Base-by-base conservation (phyloP, 2,797 vertebrate species). In the Streptopelia turtur region DNA sequence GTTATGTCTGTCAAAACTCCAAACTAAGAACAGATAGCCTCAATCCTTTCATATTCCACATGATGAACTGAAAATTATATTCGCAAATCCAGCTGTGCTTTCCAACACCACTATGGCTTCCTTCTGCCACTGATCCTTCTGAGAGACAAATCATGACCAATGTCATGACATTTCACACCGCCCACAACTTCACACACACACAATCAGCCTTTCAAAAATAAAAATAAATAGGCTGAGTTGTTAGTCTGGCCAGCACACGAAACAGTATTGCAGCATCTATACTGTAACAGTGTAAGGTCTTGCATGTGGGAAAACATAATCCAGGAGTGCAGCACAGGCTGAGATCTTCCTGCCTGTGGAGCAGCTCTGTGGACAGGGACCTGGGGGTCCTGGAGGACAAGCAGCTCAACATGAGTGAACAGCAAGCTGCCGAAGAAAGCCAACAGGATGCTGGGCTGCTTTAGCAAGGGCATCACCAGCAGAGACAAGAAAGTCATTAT, bases 1-100 rank as follows among this genome's bases (percentile, higher is more conserved):
- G 92, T 88, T 63, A 94, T 2, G 31, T 68, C 52, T 88, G 65
- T 88, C 30, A 93, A 77, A 95, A 39, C 53, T 88, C 70, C 66
- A 94, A 43, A 91, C 39, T 28, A 83, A 84, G 52, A 85, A 66
- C 14, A 79, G 53, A 65, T 3, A 71, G 24, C 22, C 33, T 69
- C 0, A 0, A 49, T 61, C 45, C 22, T 57, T 88, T n/a, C 49
- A 31, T 35, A 41, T n/a, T 80, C 41, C 64, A 75, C 35, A 39
- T 2, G 17, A 84, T 49, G 50, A 91, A 75, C 10, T 30, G 16
- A 63, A 84, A 79, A 56, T 41, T 27, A 47, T 45, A 65, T 27
- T 75, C 37, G 75, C 10, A 83, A 75, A 84, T n/a, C 55, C 45
- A 69, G 31, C 50, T 45, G 6, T 55, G 53, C 69, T 59, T 52